phyloP scores from a whole-genome alignment of 2,888 invertebrate species.

The Acleris emargana region DNA sequence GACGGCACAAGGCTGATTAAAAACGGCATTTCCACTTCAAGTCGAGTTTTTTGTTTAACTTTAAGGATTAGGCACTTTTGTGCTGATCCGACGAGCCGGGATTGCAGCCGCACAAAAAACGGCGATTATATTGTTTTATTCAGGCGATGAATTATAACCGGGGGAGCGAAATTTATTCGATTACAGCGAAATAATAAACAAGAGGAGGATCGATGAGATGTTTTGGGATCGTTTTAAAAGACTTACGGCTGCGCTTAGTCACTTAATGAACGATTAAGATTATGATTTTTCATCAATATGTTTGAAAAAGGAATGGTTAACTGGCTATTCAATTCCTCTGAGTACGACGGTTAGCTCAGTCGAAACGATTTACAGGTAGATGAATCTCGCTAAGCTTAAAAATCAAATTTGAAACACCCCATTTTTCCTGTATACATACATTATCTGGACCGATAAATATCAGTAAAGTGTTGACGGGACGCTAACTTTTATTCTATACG shows the following conservation, averaged over 20 bases:
- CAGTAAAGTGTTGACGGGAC: too few species aligned
- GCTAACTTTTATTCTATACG: too few species aligned
- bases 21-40: neutral
- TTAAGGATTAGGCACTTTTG: slow-evolving; percentile 5
- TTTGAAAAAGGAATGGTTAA: too few species aligned
- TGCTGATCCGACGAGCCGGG: slow-evolving; percentile 3
- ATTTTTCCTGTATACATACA: too few species aligned
- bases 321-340: too few species aligned
- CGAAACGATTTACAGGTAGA: too few species aligned
- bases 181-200: slow-evolving; percentile 4
- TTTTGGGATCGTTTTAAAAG: neutral
- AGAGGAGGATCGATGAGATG: neutral
- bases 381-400: too few species aligned
- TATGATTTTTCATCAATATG: too few species aligned
- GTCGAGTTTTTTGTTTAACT: neutral
- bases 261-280: neutral
- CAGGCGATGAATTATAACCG: neutral
- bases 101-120: slow-evolving; percentile 7
- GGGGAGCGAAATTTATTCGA: slow-evolving; percentile 7
- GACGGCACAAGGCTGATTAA: slow-evolving; percentile 2
- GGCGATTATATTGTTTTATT: slow-evolving; percentile 11
- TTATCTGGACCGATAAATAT: too few species aligned
- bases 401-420: too few species aligned
- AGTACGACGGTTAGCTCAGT: too few species aligned
- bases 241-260: neutral